A percentile compares a stretch with the other conserved stretches of the same genome.
phyloP scores from a whole-genome alignment of 1,140 invertebrate genomes.

The Tribolium castaneum region DNA sequence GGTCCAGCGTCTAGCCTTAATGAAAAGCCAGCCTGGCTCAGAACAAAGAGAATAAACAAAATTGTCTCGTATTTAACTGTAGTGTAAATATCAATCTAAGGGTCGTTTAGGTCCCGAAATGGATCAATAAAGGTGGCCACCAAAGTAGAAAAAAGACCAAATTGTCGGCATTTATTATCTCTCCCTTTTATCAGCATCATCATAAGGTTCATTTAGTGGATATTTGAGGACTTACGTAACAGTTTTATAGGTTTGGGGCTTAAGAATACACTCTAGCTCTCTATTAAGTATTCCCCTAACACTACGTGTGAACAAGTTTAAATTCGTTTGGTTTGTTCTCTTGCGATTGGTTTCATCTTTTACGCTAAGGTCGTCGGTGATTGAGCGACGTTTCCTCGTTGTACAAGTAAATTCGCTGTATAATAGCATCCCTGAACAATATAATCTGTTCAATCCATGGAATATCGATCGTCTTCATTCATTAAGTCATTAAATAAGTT shows the following conservation, averaged over 20 bases:
- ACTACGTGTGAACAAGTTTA: not conserved
- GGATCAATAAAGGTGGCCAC: constrained; percentile 1
- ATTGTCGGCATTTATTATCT: constrained; percentile 26
- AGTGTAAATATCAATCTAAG: not conserved
- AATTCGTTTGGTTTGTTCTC: too few species aligned
- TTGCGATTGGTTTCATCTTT: not conserved
- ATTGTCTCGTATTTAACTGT: not conserved
- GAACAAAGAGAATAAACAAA: not conserved
- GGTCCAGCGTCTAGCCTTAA: too few species aligned
- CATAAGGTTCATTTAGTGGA: constrained; percentile 13
- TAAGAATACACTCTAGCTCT: not conserved
- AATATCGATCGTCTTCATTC: not conserved
- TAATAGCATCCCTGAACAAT: not conserved
- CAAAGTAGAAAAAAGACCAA: constrained; percentile 2
- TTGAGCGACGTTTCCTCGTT: not conserved
- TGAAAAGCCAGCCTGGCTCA: too few species aligned
- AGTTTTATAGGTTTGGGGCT: not conserved
- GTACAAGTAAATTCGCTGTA: not conserved
- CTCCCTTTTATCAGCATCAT: constrained; percentile 11
- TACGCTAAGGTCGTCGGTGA: not conserved
- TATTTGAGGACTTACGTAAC: not conserved
- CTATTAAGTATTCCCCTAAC: not conserved
- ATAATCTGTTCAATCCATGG: not conserved
- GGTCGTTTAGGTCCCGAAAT: not conserved
- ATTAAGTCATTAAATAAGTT: not conserved